Percentiles rank a stretch among this genome's conserved stretches.
Evolutionary conservation across 2,888 invertebrate genomes (phyloP).

Genomic region (Xestia ashworthii): DNA sequence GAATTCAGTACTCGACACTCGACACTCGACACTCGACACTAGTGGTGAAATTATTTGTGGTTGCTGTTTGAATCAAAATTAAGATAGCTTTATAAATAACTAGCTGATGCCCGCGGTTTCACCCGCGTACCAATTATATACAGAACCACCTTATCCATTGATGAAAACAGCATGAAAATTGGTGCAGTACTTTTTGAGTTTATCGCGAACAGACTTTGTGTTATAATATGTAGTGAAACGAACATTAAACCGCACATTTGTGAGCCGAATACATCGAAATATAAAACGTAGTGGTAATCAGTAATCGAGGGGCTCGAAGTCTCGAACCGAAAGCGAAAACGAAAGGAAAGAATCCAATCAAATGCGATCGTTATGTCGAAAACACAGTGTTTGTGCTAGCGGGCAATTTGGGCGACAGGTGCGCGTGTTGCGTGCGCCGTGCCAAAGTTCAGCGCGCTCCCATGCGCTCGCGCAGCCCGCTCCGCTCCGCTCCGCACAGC

Average conservation of each 20-base stretch:
- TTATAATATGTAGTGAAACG: neutral
- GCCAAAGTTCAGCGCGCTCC: slow-evolving; percentile 78
- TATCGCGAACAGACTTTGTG: too few species aligned
- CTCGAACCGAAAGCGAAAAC: slow-evolving; percentile 6
- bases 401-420: slow-evolving; percentile 64
- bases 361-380: slow-evolving; percentile 31
- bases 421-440: slow-evolving; percentile 60
- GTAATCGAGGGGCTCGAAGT: neutral
- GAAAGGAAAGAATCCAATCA: slow-evolving; percentile 47
- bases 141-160: too few species aligned
- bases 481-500: slow-evolving; percentile 64
- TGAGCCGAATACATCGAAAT: neutral
- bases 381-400: slow-evolving; percentile 38
- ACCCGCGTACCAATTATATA: too few species aligned
- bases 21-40: too few species aligned
- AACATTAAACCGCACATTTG: neutral
- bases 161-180: too few species aligned
- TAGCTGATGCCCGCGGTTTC: too few species aligned
- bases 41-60: neutral
- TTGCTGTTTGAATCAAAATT: neutral
- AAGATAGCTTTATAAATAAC: neutral
- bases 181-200: too few species aligned
- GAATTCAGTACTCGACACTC: neutral
- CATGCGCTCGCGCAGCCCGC: slow-evolving; percentile 70
- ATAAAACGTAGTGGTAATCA: slow-evolving; percentile 3